Base-by-base conservation (phyloP, 2,797 vertebrate genomes). In the Cygnus olor region DNA sequence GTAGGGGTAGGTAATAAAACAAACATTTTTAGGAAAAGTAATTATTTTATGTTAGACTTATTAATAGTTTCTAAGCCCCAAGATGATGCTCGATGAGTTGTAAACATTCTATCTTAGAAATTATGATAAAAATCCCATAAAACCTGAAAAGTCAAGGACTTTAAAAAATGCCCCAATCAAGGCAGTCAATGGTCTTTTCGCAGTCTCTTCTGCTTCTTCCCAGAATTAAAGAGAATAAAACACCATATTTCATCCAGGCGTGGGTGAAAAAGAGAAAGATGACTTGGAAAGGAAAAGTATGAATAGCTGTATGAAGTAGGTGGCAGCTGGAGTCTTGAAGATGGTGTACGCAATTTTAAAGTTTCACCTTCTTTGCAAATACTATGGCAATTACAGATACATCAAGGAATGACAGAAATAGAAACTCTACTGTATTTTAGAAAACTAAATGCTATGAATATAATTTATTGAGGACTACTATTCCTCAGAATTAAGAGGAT, bases 11-110 rank as follows among this genome's bases (percentile, higher is more conserved):
- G 85, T 91, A 91, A 94, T 93, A 94, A 95, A 93, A 3, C 66
- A 88, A 96, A 94, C 71, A 69, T 93, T 94, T 95, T 94, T 80
- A 85, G 68, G 77, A 81, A 80, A 91, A 91, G 56, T 87, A 89
- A 95, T 95, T 89, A 87, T 87, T 92, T 93, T 80, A 80, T 71
- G 51, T 93, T 92, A 91, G 65, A 83, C 61, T 90, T 93, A 57
- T 45, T 80, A 77, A 45, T 82, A 86, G 64, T 60, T 95, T 82
- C n/a, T 34, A 77, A 79, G 56, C 90, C 77, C 40, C 40, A 14
- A 71, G 80, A 78, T 61, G 56, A 82, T 77, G 49, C 61, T 93
- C 64, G 84, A 51, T 73, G 90, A 91, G 28, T 82, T 87, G 85
- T 34, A 80, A 94, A 60, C 34, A 71, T 42, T 82, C 42, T 27